Conservation (phyloP, 1,140 invertebrate genomes). For the Piezodorus guildinii region DNA sequence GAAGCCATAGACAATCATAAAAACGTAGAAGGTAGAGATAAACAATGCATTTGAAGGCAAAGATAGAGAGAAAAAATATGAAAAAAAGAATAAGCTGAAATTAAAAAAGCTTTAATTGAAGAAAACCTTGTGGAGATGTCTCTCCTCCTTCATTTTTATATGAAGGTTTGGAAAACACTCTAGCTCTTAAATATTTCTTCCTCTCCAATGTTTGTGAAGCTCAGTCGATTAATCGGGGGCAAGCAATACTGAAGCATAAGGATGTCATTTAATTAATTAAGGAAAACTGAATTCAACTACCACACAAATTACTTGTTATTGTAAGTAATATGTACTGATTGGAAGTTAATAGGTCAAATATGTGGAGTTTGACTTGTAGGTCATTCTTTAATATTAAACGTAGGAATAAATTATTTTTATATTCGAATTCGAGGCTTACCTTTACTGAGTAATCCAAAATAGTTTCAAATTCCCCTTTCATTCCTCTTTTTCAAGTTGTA, state of each 20-base stretch:
- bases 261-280: neutral
- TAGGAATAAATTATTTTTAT: too few species aligned
- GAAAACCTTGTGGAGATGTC: slow-evolving; percentile 4
- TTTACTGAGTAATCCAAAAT: too few species aligned
- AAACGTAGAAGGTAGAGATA: neutral
- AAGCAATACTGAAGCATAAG: slow-evolving; percentile 7
- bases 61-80: neutral
- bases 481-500: too few species aligned
- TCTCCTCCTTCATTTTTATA: slow-evolving; percentile 1
- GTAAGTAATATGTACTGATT: too few species aligned
- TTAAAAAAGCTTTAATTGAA: neutral
- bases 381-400: too few species aligned
- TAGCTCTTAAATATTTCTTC: neutral
- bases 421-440: too few species aligned
- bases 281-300: too few species aligned
- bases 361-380: too few species aligned
- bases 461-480: too few species aligned
- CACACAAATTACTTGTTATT: too few species aligned
- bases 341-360: too few species aligned
- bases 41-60: neutral
- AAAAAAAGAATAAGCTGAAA: neutral
- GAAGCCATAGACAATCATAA: neutral
- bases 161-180: neutral
- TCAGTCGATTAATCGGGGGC: neutral
- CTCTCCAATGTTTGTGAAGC: neutral